phyloP scores from a whole-genome alignment of 2,113 vertebrate species.

The Halcyon malimbica region DNA sequence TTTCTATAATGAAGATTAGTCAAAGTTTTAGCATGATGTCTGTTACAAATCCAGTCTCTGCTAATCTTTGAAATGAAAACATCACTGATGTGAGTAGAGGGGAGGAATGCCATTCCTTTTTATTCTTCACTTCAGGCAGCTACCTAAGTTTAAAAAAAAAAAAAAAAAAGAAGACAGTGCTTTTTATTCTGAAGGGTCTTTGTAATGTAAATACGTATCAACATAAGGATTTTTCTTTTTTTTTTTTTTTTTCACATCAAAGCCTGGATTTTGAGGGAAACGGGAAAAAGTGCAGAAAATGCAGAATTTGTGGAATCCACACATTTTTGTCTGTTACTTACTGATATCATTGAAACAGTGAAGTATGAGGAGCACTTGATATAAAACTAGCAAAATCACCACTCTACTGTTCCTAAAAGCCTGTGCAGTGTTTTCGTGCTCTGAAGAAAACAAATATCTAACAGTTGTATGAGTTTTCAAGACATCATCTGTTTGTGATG shows the following conservation, averaged over 20 bases:
- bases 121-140: not conserved
- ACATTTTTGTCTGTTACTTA: not conserved
- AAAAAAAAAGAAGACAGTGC: not conserved
- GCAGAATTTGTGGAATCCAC: not conserved
- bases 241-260: not conserved
- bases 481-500: not conserved
- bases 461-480: not conserved
- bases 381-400: not conserved
- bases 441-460: not conserved
- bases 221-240: not conserved
- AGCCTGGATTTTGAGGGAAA: not conserved
- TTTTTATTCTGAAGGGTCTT: not conserved
- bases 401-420: not conserved
- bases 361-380: not conserved
- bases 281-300: not conserved
- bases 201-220: not conserved
- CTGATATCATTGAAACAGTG: not conserved
- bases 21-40: not conserved
- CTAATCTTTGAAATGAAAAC: slow-evolving; percentile 1
- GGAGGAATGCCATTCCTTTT: not conserved
- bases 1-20: not conserved
- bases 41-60: not conserved
- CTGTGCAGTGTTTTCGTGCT: not conserved
- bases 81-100: not conserved
- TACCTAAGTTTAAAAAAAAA: not conserved